Percentiles rank a stretch among this genome's conserved stretches.
phyloP scores from a whole-genome alignment of 2,888 invertebrate genomes.

The Nasonia oneida region DNA sequence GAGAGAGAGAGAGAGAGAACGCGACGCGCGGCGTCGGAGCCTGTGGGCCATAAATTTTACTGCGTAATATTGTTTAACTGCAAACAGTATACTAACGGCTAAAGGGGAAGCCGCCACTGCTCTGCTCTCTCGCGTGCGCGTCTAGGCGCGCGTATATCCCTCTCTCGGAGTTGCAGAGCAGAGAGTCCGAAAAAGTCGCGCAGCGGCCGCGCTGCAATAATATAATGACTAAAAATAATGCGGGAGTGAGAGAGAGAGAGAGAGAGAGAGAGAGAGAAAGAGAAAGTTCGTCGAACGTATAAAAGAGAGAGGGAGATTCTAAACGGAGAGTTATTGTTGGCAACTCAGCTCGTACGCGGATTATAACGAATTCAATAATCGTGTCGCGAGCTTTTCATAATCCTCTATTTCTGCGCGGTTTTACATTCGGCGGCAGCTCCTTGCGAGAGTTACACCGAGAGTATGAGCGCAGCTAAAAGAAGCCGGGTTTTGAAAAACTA shows the following conservation, averaged over 20 bases:
- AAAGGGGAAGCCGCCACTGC: slow-evolving; percentile 23
- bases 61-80: slow-evolving; percentile 78
- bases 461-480: neutral
- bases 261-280: neutral
- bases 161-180: too few relatives aligned
- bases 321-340: slow-evolving; percentile 54
- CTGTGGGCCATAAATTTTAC: slow-evolving; percentile 76
- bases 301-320: slow-evolving; percentile 30
- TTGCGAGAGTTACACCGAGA: neutral
- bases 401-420: slow-evolving; percentile 6
- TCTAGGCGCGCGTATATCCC: too few relatives aligned
- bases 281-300: slow-evolving; percentile 45
- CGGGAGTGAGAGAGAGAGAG: neutral
- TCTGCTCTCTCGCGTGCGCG: neutral
- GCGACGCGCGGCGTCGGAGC: slow-evolving; percentile 34
- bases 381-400: slow-evolving; percentile 4
- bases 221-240: slow-evolving; percentile 34
- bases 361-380: slow-evolving; percentile 44
- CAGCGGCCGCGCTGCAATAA: neutral
- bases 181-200: slow-evolving; percentile 13
- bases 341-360: neutral
- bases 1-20: slow-evolving; percentile 37
- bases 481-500: slow-evolving; percentile 17
- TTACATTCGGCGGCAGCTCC: neutral
- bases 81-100: slow-evolving; percentile 75